Evolutionary conservation across 2,113 vertebrate species (phyloP).

Genomic region (Hystrix brachyura): DNA sequence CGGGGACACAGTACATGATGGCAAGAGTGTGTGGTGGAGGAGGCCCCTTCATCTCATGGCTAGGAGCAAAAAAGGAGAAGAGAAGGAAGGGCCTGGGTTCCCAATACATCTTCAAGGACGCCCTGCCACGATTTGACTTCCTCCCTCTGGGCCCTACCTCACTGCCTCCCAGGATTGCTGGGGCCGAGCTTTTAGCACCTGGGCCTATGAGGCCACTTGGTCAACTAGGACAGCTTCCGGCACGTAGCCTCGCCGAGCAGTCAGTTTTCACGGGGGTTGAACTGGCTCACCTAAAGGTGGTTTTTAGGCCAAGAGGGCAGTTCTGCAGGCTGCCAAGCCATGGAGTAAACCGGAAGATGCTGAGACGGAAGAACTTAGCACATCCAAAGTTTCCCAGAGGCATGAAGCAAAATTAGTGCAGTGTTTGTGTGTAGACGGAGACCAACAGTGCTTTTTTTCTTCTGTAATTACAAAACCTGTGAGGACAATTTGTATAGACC

Average conservation of each 20-base stretch:
- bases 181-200: not conserved
- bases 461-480: not conserved
- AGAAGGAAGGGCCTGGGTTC: not conserved
- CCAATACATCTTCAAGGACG: not conserved
- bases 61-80: not conserved
- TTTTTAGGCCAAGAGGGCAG: not conserved
- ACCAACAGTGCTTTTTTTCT: not conserved
- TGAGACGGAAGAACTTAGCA: not conserved
- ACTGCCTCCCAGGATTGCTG: not conserved
- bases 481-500: not conserved
- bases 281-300: not conserved
- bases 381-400: not conserved
- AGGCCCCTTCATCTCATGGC: not conserved
- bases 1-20: not conserved
- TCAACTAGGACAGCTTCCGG: not conserved
- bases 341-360: not conserved
- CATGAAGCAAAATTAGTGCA: not conserved
- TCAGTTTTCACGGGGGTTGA: not conserved
- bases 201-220: not conserved
- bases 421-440: not conserved
- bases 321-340: too few relatives aligned
- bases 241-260: accelerated
- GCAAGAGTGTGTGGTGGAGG: too few relatives aligned
- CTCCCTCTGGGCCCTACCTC: not conserved
- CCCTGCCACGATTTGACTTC: not conserved